Evolutionary conservation across 2,113 vertebrate genomes (phyloP).

Genomic region (Chinchilla lanigera): DNA sequence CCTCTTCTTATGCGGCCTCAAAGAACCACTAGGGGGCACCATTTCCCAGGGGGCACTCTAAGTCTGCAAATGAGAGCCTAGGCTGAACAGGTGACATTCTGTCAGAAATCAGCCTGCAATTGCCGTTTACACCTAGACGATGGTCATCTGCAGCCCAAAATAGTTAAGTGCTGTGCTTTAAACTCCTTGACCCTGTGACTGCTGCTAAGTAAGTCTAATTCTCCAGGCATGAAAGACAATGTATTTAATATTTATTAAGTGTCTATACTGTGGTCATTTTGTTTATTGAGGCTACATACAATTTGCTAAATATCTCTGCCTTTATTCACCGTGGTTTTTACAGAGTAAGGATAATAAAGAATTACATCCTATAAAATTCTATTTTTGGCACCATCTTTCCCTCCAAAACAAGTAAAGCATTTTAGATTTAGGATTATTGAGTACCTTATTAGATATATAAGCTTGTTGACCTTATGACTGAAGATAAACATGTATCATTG

Average conservation of each 20-base stretch:
- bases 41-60: neutral
- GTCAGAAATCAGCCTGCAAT: neutral
- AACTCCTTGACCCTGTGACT: neutral
- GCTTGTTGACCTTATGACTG: neutral
- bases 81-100: rapidly evolving
- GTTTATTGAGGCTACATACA: neutral
- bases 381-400: neutral
- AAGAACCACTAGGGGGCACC: slow-evolving; percentile 9
- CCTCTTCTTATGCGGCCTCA: neutral
- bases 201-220: neutral
- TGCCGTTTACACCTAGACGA: neutral
- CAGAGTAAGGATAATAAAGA: neutral
- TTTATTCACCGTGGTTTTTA: neutral
- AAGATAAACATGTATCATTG: neutral
- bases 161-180: neutral
- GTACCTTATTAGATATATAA: neutral
- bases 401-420: neutral
- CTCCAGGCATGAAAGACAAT: neutral
- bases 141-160: neutral
- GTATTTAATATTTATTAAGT: neutral
- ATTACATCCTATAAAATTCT: neutral
- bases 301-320: neutral
- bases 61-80: too few species aligned
- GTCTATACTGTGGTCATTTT: neutral
- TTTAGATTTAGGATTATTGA: neutral